Base-by-base conservation (phyloP, 35 echinoderm and acorn worm species). In the Patiria miniata region DNA sequence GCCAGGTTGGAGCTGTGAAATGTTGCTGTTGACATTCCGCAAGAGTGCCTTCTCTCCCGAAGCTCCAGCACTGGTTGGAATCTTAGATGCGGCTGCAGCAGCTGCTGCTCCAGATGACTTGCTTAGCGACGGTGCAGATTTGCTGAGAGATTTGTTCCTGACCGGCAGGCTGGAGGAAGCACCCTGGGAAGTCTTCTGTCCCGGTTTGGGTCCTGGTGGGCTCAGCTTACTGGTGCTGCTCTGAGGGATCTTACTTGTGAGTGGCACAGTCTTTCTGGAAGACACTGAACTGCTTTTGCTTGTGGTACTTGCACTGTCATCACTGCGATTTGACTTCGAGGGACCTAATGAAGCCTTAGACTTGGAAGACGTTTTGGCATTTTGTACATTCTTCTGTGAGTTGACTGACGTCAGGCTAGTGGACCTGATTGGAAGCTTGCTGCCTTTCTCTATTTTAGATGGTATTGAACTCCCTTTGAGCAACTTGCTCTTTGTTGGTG, bases 41-140 rank as follows among this genome's bases (percentile, higher is more conserved):
- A 90, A 58, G 2, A 84, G 81, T 37, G 47, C 61, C 56, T 68
- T 80, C 34, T 28, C 80, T 87, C 29, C 18, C 8, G 80, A 47
- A 51, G 89, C 39, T 83, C 81, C 54, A 16, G 77, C 83, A 8
- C 53, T 86, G 83, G 73, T 51, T 37, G 83, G 90, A 68, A 86
- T 86, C 54, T 85, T 91, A 18, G 83, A 79, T 30, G 79, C 36
- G 18, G 92, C 57, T 87, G 40, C 89, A 90, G 65, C 77, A 65
- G 30, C 26, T 30, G 89, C 68, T 21, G 95, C 81, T 44, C 91
- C 91, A 47, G 95, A 73, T 37, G 95, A 97, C 83, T 97, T 97
- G 57, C 91, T 97, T 4, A 97, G 78, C 12, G 95, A 93, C 23
- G 93, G 53, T 85, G 93, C 50, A 68, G 81, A 85, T 80, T 92